Evolutionary conservation across 2,888 invertebrate genomes (phyloP).

Genomic region (Atethmia centrago): DNA sequence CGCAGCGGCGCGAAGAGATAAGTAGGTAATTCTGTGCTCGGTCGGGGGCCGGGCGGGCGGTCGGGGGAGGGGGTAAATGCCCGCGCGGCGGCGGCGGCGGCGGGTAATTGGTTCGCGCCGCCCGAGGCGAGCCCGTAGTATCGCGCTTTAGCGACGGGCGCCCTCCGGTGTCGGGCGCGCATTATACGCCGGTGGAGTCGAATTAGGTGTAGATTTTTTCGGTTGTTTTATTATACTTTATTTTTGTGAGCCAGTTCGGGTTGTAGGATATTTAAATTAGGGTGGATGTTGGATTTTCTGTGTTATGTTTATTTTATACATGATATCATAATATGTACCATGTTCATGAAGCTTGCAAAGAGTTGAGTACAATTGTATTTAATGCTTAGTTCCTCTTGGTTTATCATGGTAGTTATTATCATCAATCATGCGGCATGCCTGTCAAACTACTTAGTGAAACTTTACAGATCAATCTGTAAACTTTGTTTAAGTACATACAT

Average conservation of each 20-base stretch:
- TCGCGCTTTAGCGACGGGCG: constrained; percentile 90
- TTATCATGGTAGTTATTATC: not conserved
- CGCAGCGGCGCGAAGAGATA: constrained; percentile 82
- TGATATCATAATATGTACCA: constrained; percentile 1
- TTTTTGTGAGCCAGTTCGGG: constrained; percentile 22
- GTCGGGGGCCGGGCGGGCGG: constrained; percentile 70
- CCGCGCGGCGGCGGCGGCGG: constrained; percentile 86
- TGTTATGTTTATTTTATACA: constrained; percentile 10
- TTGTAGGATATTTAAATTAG: constrained; percentile 44
- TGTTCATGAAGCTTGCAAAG: not conserved
- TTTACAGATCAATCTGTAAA: no score
- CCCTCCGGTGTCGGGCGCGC: constrained; percentile 89
- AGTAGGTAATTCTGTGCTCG: constrained; percentile 83
- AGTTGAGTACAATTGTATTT: not conserved
- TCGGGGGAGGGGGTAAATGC: constrained; percentile 85
- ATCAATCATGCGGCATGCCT: not conserved
- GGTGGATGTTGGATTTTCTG: constrained; percentile 31
- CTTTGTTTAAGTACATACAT: not conserved
- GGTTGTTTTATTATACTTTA: constrained; percentile 40
- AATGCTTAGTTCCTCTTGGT: not conserved
- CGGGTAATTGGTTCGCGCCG: constrained; percentile 91
- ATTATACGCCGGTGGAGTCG: constrained; percentile 76
- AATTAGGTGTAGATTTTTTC: constrained; percentile 63
- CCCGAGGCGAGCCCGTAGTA: constrained; percentile 90
- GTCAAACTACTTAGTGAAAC: not conserved